Conservation (phyloP, 2,888 invertebrate genomes). For the Oscheius sp. region DNA sequence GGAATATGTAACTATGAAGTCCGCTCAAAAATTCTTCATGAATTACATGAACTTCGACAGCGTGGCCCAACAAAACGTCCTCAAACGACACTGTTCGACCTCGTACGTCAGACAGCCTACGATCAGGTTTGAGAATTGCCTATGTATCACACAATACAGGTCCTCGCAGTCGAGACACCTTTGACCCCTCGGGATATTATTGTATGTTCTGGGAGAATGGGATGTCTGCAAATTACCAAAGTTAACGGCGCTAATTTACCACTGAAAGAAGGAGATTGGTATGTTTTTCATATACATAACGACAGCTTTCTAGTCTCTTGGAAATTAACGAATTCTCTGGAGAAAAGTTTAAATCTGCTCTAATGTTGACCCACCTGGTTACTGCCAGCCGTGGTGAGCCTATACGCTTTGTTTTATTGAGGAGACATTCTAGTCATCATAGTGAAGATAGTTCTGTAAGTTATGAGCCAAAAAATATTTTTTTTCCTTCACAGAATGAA, state of each 20-base stretch:
- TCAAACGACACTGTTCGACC: conserved; percentile 50
- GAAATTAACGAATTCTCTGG: conserved; percentile 54
- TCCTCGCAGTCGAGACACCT: conserved; percentile 54
- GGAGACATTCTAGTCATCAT: conserved; percentile 38
- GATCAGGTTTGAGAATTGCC: conserved; percentile 44
- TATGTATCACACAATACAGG: conserved; percentile 28
- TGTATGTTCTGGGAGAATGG: conserved; percentile 46
- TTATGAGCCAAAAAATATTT: neutral
- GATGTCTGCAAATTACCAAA: conserved; percentile 55
- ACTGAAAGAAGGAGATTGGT: conserved; percentile 55
- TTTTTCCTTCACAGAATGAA: conserved; percentile 35
- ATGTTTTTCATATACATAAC: neutral
- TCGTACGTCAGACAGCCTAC: conserved; percentile 45
- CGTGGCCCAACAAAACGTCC: conserved; percentile 37
- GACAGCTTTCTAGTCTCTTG: conserved; percentile 41
- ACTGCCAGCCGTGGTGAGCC: conserved; percentile 50
- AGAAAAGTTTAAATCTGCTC: conserved; percentile 54
- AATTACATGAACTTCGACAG: conserved; percentile 36
- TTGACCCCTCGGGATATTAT: conserved; percentile 53
- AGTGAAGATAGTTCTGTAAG: conserved; percentile 31
- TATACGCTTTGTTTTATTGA: conserved; percentile 53
- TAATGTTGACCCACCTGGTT: conserved; percentile 56
- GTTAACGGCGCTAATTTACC: conserved; percentile 56
- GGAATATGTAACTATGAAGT: conserved; percentile 38
- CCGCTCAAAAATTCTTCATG: conserved; percentile 37